These are phyloP conservation scores for Gobio occitaniae DNA, from an alignment of 2,797 vertebrate species.

Conservation along the genomic window DNA sequence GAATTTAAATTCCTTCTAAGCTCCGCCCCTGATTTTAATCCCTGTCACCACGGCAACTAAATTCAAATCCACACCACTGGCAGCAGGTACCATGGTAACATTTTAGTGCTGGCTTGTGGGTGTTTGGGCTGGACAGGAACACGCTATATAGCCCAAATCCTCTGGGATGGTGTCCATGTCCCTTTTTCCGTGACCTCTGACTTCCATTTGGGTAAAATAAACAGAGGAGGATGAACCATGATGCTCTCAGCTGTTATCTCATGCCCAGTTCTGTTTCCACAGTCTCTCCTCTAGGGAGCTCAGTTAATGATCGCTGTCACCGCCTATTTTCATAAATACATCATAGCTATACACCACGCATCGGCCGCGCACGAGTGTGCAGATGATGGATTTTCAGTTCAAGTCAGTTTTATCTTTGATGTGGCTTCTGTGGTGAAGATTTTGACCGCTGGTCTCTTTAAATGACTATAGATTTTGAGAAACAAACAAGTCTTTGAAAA, in stretches of 20 bases:
- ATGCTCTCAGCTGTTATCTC: slow-evolving; percentile 49
- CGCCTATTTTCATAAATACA: slow-evolving; percentile 42
- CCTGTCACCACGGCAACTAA: slow-evolving; percentile 58
- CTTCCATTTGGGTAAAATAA: slow-evolving; percentile 36
- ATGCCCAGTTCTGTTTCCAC: slow-evolving; percentile 49
- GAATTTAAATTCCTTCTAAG: slow-evolving; percentile 34
- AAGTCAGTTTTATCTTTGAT: slow-evolving; percentile 13
- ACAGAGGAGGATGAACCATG: slow-evolving; percentile 17
- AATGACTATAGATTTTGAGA: slow-evolving; percentile 30
- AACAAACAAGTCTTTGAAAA: slow-evolving; percentile 48
- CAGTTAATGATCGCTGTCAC: slow-evolving; percentile 50
- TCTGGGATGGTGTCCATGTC: slow-evolving; percentile 19
- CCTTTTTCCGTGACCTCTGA: slow-evolving; percentile 16
- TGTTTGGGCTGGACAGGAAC: slow-evolving; percentile 24
- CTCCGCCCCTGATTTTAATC: slow-evolving; percentile 53
- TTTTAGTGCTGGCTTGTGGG: slow-evolving; percentile 45
- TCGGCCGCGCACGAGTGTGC: neutral
- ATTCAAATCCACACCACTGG: slow-evolving; percentile 67
- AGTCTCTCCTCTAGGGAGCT: slow-evolving; percentile 39
- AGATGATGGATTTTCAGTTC: neutral
- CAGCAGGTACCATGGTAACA: slow-evolving; percentile 63
- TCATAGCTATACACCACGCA: slow-evolving; percentile 7
- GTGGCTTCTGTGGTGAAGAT: slow-evolving; percentile 33
- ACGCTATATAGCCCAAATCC: slow-evolving; percentile 30
- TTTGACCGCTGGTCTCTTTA: slow-evolving; percentile 34